Evolutionary conservation across 2,888 invertebrate genomes (phyloP), one percentile per base, ranked within the genome.

Genomic region (Bugulina stolonifera): DNA sequence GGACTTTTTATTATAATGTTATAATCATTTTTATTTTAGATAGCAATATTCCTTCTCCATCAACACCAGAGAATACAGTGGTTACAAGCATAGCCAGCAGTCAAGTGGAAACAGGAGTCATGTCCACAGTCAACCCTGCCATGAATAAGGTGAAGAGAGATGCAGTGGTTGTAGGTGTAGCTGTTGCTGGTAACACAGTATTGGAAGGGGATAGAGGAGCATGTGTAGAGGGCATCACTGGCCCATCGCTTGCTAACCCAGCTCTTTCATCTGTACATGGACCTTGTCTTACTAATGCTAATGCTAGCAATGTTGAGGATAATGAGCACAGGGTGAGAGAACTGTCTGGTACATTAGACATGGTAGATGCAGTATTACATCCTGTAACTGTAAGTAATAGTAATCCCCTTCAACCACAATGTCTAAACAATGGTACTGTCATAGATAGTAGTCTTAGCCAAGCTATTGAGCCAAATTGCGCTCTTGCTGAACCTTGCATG

Each of bases 401-500:
- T 25, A 14, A 27, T 32, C 29, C 10, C 27, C 27, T 14, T 3
- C 25, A 64, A 10, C 3, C 32, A 10, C 25, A 64, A 18, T 64
- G 25, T 27, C 29, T 22, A 29, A 32, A 32, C 27, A 27, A 5
- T 64, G 14, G 29, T 34, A 10, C 64, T 64, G 57, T 25, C 57
- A 43, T 43, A 43, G 43, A 10, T 5, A 43, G 18, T 43, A 43
- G 43, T 43, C 10, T 43, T 43, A 32, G 23, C 57, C 10, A 57
- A 5, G 3, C 10, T 5, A 57, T 57, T 57, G 57, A 57, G n/a
- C 57, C 57, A 57, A 57, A 57, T 57, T 57, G 57, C 57, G 5
- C 64, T 64, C 25, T 27, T 64, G 64, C 64, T 64, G 32, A 64
- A 25, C 32, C 34, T 29, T 64, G 64, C 64, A 64, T 64, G 64